Evolutionary conservation across 2,113 vertebrate species (phyloP).

Genomic region (Dromaius novaehollandiae): DNA sequence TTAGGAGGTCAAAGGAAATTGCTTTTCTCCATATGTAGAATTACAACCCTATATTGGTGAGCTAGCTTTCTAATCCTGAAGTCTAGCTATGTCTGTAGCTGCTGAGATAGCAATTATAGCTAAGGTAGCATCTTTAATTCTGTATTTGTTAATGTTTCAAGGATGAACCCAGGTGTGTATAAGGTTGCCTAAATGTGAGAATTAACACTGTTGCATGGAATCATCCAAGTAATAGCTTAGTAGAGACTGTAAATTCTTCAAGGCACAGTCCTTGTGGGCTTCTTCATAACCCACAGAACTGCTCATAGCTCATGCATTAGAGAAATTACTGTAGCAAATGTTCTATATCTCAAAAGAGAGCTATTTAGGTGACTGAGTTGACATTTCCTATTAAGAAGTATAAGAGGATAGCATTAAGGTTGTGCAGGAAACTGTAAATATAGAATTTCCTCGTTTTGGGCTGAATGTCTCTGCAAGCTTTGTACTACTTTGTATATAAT

Average conservation of each 20-base stretch:
- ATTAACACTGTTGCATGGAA: background rate
- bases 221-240: background rate
- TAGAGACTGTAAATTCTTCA: background rate
- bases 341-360: background rate
- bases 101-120: background rate
- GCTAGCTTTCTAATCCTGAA: background rate
- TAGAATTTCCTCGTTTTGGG: background rate
- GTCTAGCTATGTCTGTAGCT: background rate
- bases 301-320: background rate
- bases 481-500: background rate
- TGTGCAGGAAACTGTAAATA: background rate
- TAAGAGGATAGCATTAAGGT: background rate
- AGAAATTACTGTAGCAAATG: background rate
- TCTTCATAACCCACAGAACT: background rate
- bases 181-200: background rate
- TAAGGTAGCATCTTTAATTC: background rate
- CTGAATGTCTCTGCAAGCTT: background rate
- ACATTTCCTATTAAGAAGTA: background rate
- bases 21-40: background rate
- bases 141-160: background rate
- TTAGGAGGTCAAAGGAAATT: background rate
- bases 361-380: background rate
- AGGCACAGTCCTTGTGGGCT: background rate
- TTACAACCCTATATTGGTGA: rapidly evolving
- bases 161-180: background rate